Percentiles rank a stretch among this genome's conserved stretches.
These are phyloP conservation scores for Peromyscus nudipes DNA, from an alignment of 2,797 vertebrate species.

Conservation along the genomic window DNA sequence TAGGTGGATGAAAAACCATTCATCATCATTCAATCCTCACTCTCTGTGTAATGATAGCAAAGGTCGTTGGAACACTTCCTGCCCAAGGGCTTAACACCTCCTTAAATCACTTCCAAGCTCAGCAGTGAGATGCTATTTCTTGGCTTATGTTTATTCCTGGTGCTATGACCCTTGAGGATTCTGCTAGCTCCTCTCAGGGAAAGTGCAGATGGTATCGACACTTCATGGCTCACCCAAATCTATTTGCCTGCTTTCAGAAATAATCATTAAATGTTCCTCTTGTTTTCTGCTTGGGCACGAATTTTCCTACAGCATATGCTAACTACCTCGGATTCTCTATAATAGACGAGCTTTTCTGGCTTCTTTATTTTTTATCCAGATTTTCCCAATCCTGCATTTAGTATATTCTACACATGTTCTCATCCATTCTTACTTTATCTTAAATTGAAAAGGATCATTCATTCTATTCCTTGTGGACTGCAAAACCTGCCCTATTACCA, in stretches of 20 bases:
- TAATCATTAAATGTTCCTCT: constrained; percentile 24
- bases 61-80: neutral
- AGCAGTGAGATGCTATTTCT: constrained; percentile 44
- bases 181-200: constrained; percentile 34
- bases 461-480: neutral
- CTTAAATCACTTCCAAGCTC: constrained; percentile 39
- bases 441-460: neutral
- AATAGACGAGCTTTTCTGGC: neutral
- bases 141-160: neutral
- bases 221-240: constrained; percentile 2
- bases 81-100: constrained; percentile 53
- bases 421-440: neutral
- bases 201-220: constrained; percentile 45
- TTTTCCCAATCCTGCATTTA: neutral
- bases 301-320: neutral
- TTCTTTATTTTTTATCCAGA: neutral
- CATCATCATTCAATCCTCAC: constrained; percentile 31
- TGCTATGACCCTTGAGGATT: constrained; percentile 24
- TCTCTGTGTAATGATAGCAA: constrained; percentile 45
- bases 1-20: constrained; percentile 59
- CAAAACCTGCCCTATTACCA: neutral
- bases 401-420: neutral
- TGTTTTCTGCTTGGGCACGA: constrained; percentile 18
- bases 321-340: neutral
- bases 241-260: constrained; percentile 53